phyloP scores from a whole-genome alignment of 37 sponge, comb jelly and placozoan species.

The Beroe forskalii region DNA sequence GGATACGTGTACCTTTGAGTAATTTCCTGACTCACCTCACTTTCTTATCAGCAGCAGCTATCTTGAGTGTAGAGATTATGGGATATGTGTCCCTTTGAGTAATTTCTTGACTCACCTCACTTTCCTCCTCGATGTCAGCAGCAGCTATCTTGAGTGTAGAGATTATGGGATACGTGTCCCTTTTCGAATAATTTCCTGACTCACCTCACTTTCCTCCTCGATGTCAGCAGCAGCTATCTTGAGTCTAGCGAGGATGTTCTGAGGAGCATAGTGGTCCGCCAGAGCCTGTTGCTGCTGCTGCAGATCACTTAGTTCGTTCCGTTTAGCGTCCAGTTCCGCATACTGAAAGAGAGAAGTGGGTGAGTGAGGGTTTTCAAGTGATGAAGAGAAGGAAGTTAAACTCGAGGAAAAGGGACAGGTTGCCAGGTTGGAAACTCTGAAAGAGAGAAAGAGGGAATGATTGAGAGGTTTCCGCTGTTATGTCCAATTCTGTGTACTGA shows the following conservation, averaged over 20 bases:
- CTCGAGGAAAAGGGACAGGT: background rate
- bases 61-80: too few relatives aligned
- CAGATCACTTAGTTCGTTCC: background rate
- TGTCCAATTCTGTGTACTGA: too few relatives aligned
- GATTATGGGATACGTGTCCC: too few relatives aligned
- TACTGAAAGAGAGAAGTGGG: constrained; percentile 34
- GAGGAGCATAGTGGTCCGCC: constrained; percentile 50
- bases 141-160: constrained; percentile 53
- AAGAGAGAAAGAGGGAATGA: background rate
- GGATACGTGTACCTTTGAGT: too few relatives aligned
- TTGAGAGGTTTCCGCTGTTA: background rate
- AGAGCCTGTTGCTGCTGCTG: constrained; percentile 24
- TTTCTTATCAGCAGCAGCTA: too few relatives aligned
- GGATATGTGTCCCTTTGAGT: too few relatives aligned
- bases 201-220: constrained; percentile 21
- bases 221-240: constrained; percentile 29
- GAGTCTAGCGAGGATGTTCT: constrained; percentile 25
- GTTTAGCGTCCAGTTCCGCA: background rate
- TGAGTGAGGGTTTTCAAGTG: too few relatives aligned
- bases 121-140: constrained; percentile 2
- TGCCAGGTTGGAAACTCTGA: background rate
- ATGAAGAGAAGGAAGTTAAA: background rate
- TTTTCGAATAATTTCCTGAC: too few relatives aligned
- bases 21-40: too few relatives aligned
- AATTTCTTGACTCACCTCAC: constrained; percentile 18